Percentiles rank a stretch among this genome's conserved stretches.
Conservation (phyloP, 2,113 vertebrate genomes). For the Patagioenas fasciata region DNA sequence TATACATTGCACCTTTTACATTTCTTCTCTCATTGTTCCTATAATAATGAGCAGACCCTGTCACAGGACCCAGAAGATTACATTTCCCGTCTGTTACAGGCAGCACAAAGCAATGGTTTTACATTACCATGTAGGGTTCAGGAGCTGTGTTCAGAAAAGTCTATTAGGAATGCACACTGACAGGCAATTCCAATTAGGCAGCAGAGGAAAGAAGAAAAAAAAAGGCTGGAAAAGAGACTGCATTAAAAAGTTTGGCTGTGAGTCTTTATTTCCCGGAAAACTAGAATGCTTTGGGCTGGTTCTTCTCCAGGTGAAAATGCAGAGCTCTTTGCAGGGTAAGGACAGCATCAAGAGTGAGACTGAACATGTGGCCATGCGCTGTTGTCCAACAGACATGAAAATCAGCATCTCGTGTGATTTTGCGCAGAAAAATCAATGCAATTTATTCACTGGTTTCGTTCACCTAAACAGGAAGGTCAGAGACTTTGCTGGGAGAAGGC, state of each 20-base stretch:
- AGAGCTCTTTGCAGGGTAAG: not conserved
- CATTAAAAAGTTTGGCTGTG: not conserved
- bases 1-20: not conserved
- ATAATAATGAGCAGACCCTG: constrained; percentile 39
- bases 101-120: constrained; percentile 35
- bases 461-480: not conserved
- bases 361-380: not conserved
- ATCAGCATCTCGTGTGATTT: not conserved
- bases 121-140: constrained; percentile 37
- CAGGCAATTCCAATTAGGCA: constrained; percentile 47
- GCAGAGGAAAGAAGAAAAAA: not conserved
- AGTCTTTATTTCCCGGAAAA: constrained; percentile 16
- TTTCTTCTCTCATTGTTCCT: constrained; percentile 47
- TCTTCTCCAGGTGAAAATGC: constrained; percentile 17
- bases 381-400: not conserved
- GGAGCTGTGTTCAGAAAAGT: constrained; percentile 39
- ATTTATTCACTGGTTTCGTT: not conserved
- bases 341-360: not conserved
- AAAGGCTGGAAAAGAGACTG: not conserved
- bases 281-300: not conserved
- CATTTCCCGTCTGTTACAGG: constrained; percentile 46
- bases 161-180: constrained; percentile 28
- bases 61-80: constrained; percentile 43
- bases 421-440: not conserved
- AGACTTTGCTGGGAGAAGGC: not conserved